Base-by-base conservation (phyloP, 1,140 invertebrate species). In the Macrocentrus cingulum region DNA sequence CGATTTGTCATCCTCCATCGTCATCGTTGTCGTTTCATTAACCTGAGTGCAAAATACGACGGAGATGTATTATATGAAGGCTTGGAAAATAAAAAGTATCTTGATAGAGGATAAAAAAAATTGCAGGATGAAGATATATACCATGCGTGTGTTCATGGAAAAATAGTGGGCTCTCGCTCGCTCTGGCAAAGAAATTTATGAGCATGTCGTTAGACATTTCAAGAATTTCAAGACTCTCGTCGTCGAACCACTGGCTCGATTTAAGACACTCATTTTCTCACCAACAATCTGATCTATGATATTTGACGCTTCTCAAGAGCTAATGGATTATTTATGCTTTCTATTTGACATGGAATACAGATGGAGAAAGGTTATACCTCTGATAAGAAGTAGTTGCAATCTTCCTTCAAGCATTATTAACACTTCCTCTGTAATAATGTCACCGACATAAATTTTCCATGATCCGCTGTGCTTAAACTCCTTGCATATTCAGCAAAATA, bases 391-490 rank as follows among this genome's bases (percentile, higher is more conserved):
- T 4, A 29, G 42, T 57, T 50, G 42, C 55, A 50, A 57, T 50
- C 55, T 57, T 57, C 36, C 45, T 46, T 41, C n/a, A 25, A 46
- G 44, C 16, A 56, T 13, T 50, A 57, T 50, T 46, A 57, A 22
- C 55, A 41, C 55, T 41, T 34, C 25, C 37, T 20, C 55, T 34
- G 42, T 57, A 57, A 57, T 57, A 57, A 57, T 57, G 55, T 57
- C 25, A 8, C 23, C 16, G 29, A 23, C 46, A 50, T 57, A 57
- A 57, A 57, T 57, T 57, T 50, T 46, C 13, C 11, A 13, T 29
- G 25, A 5, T 5, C 45, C 41, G 34, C 42, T 37, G 54, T 34
- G 7, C 49, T 51, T 13, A 56, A 56, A 48, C 54, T n/a, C n/a
- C 44, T 56, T 45, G 8, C 13, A 45, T 23, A 19, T n/a, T 41